A percentile compares a stretch with the other conserved stretches of the same genome.
Evolutionary conservation across 2,888 invertebrate species (phyloP).

Genomic region (Acanthosepion lycidas): DNA sequence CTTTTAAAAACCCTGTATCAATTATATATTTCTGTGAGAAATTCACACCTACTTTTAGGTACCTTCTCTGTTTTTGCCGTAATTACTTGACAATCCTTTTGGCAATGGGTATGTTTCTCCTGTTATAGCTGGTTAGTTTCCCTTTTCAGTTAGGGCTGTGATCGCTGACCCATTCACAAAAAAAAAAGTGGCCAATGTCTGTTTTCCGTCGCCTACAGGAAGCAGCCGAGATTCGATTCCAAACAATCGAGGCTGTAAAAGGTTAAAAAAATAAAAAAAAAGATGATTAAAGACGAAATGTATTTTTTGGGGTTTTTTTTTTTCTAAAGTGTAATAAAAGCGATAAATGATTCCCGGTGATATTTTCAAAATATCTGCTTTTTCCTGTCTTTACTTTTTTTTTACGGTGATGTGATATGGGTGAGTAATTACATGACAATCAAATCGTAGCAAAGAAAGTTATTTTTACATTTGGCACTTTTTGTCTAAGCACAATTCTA

Average conservation of each 20-base stretch:
- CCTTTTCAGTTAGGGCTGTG: no score
- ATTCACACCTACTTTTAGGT: not conserved
- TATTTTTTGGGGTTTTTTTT: no score
- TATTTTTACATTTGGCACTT: not conserved
- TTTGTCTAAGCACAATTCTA: not conserved
- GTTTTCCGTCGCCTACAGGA: not conserved
- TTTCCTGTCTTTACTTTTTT: no score
- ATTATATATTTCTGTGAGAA: not conserved
- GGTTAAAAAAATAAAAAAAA: no score
- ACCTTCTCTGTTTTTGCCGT: not conserved
- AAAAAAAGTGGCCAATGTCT: not conserved
- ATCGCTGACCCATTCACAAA: not conserved
- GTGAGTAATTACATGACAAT: not conserved
- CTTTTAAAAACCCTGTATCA: not conserved
- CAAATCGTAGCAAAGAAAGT: not conserved
- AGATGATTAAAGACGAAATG: no score
- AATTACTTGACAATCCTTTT: not conserved
- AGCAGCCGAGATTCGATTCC: not conserved
- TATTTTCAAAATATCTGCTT: no score
- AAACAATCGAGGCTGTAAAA: not conserved
- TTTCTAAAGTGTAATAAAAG: no score
- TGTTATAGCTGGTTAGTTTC: no score
- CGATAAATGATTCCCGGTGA: no score
- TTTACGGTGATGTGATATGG: not conserved
- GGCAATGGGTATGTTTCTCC: not conserved